Evolutionary conservation across 2,113 vertebrate genomes (phyloP).

Genomic region (Pangasianodon hypophthalmus): DNA sequence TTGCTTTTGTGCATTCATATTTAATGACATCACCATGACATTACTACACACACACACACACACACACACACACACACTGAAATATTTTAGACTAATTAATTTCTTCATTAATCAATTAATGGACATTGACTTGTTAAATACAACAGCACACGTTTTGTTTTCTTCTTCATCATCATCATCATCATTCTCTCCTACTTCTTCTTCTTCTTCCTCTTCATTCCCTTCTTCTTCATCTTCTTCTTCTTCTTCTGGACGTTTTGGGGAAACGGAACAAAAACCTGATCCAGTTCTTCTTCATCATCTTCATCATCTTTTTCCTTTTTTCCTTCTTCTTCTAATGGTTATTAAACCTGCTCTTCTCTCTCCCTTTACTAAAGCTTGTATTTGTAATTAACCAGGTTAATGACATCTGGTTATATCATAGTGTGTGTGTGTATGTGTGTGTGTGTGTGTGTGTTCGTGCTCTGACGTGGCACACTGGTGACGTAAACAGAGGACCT

Average conservation of each 20-base stretch:
- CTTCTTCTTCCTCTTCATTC: background rate
- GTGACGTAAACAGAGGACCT: constrained; percentile 13
- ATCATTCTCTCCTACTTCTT: background rate
- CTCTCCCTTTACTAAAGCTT: background rate
- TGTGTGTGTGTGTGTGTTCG: background rate
- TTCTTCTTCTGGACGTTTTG: background rate
- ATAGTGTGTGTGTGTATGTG: background rate
- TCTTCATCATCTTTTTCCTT: background rate
- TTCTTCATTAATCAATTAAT: background rate
- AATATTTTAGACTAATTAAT: background rate
- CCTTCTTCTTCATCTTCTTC: background rate
- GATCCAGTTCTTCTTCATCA: background rate
- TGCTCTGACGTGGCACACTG: background rate
- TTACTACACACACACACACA: too few relatives aligned
- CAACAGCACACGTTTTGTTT: background rate
- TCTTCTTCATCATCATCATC: background rate
- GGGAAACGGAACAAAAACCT: background rate
- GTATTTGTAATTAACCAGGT: background rate
- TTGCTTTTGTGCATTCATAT: background rate
- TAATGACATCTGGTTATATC: background rate
- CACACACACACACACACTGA: background rate
- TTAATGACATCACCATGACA: background rate
- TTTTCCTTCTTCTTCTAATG: background rate
- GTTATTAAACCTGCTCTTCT: background rate
- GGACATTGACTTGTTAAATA: background rate